Percentiles rank a stretch among this genome's conserved stretches.
These are phyloP conservation scores for Caenorhabditis virilis DNA, from an alignment of 2,888 invertebrate species.

Conservation along the genomic window DNA sequence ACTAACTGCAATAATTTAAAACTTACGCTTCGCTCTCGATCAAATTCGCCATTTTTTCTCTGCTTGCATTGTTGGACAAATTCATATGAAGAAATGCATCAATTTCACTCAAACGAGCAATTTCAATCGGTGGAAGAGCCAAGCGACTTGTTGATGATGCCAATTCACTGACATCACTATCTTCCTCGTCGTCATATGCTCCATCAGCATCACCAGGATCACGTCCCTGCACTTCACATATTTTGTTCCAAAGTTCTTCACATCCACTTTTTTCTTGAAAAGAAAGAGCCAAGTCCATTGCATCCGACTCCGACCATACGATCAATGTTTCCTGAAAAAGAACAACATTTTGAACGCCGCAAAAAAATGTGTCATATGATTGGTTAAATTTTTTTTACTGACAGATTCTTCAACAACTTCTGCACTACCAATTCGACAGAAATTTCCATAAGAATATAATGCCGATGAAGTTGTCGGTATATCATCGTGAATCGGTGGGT, in stretches of 20 bases:
- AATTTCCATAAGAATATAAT: slow-evolving; percentile 27
- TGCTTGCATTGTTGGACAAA: slow-evolving; percentile 84
- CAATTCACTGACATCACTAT: slow-evolving; percentile 33
- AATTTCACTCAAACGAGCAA: slow-evolving; percentile 90
- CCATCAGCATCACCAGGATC: slow-evolving; percentile 88
- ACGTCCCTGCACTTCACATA: slow-evolving; percentile 98
- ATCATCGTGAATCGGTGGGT: neutral
- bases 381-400: too few relatives aligned
- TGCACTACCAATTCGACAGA: slow-evolving; percentile 5
- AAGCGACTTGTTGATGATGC: slow-evolving; percentile 18
- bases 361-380: too few relatives aligned
- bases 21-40: slow-evolving; percentile 83
- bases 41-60: slow-evolving; percentile 90
- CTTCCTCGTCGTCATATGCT: slow-evolving; percentile 43
- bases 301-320: slow-evolving; percentile 99
- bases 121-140: slow-evolving; percentile 82
- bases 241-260: slow-evolving; percentile 99
- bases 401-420: neutral
- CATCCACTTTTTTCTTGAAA: slow-evolving; percentile 99
- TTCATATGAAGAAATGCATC: slow-evolving; percentile 76
- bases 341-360: too few relatives aligned
- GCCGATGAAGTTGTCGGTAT: slow-evolving; percentile 4
- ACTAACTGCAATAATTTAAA: too few relatives aligned
- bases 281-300: slow-evolving; percentile 96
- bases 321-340: slow-evolving; percentile 88